Percentiles rank a stretch among this genome's conserved stretches.
phyloP scores from a whole-genome alignment of 2,888 invertebrate species.

The Chouioia cunea region DNA sequence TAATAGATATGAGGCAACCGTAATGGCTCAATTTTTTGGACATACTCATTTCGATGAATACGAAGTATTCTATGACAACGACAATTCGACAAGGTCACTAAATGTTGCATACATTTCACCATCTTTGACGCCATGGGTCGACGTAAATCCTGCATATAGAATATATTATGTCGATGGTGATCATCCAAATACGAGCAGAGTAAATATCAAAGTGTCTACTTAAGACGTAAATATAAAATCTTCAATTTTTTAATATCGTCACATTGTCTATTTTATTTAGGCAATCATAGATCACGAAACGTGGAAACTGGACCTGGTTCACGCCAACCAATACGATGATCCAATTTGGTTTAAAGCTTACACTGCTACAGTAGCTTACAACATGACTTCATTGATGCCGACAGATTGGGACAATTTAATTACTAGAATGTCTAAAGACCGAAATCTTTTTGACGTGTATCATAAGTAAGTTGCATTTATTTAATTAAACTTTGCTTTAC shows the following conservation, averaged over 20 bases:
- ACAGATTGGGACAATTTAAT: slow-evolving; percentile 42
- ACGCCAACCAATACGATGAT: slow-evolving; percentile 38
- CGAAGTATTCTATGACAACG: slow-evolving; percentile 90
- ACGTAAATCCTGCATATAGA: slow-evolving; percentile 94
- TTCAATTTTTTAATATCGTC: no score
- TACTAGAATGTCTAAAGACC: slow-evolving; percentile 19
- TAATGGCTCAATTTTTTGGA: slow-evolving; percentile 44
- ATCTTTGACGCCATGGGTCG: slow-evolving; percentile 93
- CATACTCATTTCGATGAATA: slow-evolving; percentile 78
- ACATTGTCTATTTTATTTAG: slow-evolving; percentile 1
- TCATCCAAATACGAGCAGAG: slow-evolving; percentile 85
- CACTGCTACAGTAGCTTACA: slow-evolving; percentile 33
- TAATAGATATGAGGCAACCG: slow-evolving; percentile 58
- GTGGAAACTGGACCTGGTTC: slow-evolving; percentile 45
- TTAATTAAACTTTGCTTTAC: background rate
- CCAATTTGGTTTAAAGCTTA: slow-evolving; percentile 44
- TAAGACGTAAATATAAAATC: no score
- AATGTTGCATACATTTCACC: slow-evolving; percentile 94
- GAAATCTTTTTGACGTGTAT: slow-evolving; percentile 32
- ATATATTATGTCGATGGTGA: slow-evolving; percentile 97
- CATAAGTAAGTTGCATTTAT: slow-evolving; percentile 30
- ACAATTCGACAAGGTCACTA: slow-evolving; percentile 84
- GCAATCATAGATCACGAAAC: slow-evolving; percentile 41
- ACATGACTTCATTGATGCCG: slow-evolving; percentile 36
- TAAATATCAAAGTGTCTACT: slow-evolving; percentile 63